phyloP scores from a whole-genome alignment of 2,888 invertebrate genomes.

The Thecophora atra region DNA sequence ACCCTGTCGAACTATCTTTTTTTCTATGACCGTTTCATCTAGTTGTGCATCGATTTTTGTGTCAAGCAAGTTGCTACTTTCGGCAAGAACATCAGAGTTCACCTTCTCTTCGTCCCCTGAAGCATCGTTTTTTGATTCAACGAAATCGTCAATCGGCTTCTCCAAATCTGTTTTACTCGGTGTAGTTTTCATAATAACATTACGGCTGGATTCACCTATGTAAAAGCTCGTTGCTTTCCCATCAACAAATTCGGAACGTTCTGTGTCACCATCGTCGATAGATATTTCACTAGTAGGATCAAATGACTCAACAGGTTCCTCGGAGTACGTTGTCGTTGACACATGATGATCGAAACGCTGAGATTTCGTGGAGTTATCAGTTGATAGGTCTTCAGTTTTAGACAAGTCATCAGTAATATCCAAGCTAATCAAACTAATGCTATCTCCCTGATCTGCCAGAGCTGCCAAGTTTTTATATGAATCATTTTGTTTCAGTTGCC shows the following conservation, averaged over 20 bases:
- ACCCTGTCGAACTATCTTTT: conserved; percentile 59
- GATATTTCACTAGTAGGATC: conserved; percentile 59
- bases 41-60: background rate
- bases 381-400: conserved; percentile 46
- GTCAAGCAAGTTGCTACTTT: background rate
- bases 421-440: conserved; percentile 58
- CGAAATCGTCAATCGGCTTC: conserved; percentile 41
- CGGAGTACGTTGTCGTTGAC: conserved; percentile 54
- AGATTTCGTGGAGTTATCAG: conserved; percentile 47
- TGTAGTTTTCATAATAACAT: conserved; percentile 63
- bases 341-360: conserved; percentile 43
- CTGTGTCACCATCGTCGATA: conserved; percentile 55
- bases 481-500: conserved; percentile 57
- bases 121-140: conserved; percentile 53
- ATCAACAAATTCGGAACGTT: conserved; percentile 49
- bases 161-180: conserved; percentile 49
- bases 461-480: conserved; percentile 56
- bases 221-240: conserved; percentile 61
- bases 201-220: conserved; percentile 65
- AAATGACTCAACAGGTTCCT: conserved; percentile 56
- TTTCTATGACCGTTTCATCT: conserved; percentile 45
- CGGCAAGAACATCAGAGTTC: conserved; percentile 51
- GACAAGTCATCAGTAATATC: conserved; percentile 60
- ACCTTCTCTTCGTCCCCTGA: conserved; percentile 55
- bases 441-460: conserved; percentile 57